Percentiles rank a stretch among this genome's conserved stretches.
Conservation (phyloP, 2,113 vertebrate genomes). For the Percopsis transmontana region DNA sequence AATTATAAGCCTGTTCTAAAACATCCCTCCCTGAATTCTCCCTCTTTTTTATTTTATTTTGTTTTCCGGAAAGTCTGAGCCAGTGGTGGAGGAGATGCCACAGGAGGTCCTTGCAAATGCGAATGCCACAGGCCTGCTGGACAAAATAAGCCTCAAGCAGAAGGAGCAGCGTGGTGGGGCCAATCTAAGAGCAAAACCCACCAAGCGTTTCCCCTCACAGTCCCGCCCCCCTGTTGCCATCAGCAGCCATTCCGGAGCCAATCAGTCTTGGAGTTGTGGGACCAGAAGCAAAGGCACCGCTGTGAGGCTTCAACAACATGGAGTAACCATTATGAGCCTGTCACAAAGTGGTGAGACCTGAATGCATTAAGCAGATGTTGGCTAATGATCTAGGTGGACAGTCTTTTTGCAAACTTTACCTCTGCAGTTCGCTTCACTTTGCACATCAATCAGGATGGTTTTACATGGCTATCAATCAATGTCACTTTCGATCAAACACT, state of each 20-base stretch:
- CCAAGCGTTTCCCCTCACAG: not conserved
- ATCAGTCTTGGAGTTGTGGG: slow-evolving; percentile 61
- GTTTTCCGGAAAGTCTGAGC: slow-evolving; percentile 72
- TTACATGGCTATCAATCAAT: not conserved
- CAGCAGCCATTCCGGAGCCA: slow-evolving; percentile 40
- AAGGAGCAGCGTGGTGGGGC: slow-evolving; percentile 53
- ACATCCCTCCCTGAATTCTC: no score
- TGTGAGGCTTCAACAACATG: slow-evolving; percentile 11
- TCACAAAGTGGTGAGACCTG: slow-evolving; percentile 37
- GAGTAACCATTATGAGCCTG: slow-evolving; percentile 1
- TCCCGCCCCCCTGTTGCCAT: slow-evolving; percentile 1
- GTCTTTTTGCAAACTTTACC: not conserved
- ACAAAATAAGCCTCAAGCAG: slow-evolving; percentile 61
- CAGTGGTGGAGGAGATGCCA: slow-evolving; percentile 62
- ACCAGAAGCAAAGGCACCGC: slow-evolving; percentile 22
- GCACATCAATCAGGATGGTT: no score
- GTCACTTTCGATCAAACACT: not conserved
- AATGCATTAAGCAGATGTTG: not conserved
- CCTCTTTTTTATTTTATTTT: slow-evolving; percentile 1
- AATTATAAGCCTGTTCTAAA: no score
- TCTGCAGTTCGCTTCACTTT: no score
- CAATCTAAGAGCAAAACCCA: slow-evolving; percentile 16
- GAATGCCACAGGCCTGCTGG: slow-evolving; percentile 78
- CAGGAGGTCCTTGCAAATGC: slow-evolving; percentile 79
- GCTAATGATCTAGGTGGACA: not conserved